Evolutionary conservation across 64 coral and sea anemone species (phyloP), one percentile per base, ranked within the genome.

Genomic region (Exaiptasia diaphana): DNA sequence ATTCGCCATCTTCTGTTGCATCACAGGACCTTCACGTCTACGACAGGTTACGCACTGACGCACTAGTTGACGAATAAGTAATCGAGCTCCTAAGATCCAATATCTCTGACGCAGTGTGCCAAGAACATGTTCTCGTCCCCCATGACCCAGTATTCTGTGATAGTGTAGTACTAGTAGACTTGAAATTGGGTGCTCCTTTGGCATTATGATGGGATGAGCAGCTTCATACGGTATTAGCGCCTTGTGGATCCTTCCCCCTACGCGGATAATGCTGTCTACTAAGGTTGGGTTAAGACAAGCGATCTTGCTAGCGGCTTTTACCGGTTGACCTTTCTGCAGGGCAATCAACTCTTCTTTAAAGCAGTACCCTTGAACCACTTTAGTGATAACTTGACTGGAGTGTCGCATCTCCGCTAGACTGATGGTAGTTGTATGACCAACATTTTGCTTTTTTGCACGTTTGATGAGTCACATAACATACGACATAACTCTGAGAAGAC

Each of bases 1-100:
- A 26, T 77, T 49, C 12, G 56, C 85, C 85, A 87, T 87, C 45
- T 40, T 24, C 31, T 87, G 74, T 53, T 78, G 49, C 71, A 87
- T 53, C 14, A 43, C 17, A 31, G 38, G 23, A 25, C 36, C 85
- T 4, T 77, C 36, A 49, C 57, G 38, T 34, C 27, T 87, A 4
- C 74, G 85, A 22, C 85, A 87, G 20, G 20, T 28, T 5, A 87
- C 43, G 33, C 74, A 77, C n/a, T 56, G 46, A n/a, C 49, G 48
- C 10, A 78, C 35, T 18, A 76, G 0, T 5, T 31, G 59, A 0
- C 45, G 57, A 9, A 48, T 36, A 9, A 87, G 41, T 11, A 43
- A 4, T 29, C 85, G 17, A 18, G 45, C 85, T 14, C 58, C 18
- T 0, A 87, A 11, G 15, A 87, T 70, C 74, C 64, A 87, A 6